Evolutionary conservation across 2,113 vertebrate genomes (phyloP).

Genomic region (Neolamprologus falcicula): DNA sequence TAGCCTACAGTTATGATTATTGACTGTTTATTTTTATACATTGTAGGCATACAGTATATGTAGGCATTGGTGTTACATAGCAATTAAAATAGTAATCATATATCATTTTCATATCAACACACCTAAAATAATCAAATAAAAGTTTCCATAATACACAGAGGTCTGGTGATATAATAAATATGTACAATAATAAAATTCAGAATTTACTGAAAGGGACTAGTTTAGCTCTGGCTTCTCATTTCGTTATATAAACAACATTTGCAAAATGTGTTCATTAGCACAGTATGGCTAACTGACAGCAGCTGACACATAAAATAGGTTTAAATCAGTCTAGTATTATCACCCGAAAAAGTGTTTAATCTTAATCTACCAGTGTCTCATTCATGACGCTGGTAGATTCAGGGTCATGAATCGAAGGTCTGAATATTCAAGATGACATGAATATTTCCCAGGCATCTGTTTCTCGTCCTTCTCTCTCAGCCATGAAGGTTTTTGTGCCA

Average conservation of each 20-base stretch:
- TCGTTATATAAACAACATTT: background rate
- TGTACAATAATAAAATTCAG: background rate
- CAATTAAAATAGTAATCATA: background rate
- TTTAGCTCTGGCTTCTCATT: background rate
- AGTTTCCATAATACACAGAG: background rate
- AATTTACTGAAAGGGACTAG: background rate
- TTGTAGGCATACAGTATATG: background rate
- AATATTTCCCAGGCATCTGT: conserved; percentile 34
- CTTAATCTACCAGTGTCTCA: background rate
- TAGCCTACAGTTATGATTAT: background rate
- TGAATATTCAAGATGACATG: conserved; percentile 1
- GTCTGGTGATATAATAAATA: background rate
- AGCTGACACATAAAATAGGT: background rate
- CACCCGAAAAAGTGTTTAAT: background rate
- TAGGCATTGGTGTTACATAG: background rate
- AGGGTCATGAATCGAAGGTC: background rate
- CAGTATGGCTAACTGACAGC: background rate
- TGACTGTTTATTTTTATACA: background rate
- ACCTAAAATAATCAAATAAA: background rate
- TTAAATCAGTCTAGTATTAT: background rate
- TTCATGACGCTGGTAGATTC: background rate
- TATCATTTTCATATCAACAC: background rate
- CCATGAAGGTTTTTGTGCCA: conserved; percentile 17
- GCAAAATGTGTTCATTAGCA: background rate
- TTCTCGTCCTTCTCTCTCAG: conserved; percentile 3